Conservation (phyloP, 2,888 invertebrate species). For the Cinara cedri region DNA sequence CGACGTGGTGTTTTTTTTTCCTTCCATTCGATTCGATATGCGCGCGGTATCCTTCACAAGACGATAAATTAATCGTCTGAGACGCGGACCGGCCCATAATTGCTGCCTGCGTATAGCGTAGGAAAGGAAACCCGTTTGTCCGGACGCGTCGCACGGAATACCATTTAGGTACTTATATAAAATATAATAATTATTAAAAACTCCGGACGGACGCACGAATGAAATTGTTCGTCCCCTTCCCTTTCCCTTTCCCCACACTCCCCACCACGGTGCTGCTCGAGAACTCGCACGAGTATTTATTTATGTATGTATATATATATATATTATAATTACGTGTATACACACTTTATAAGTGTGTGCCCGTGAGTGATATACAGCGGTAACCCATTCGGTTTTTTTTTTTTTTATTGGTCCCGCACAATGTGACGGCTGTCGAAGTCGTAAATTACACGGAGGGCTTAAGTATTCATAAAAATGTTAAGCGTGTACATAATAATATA, state of each 20-base stretch:
- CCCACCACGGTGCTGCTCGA: no score
- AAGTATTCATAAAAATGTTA: conserved; percentile 49
- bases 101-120: no score
- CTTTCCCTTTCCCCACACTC: not conserved
- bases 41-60: not conserved
- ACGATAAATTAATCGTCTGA: conserved; percentile 36
- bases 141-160: conserved; percentile 15
- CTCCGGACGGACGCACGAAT: not conserved
- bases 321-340: no score
- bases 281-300: no score
- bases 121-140: conserved; percentile 48
- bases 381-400: conserved; percentile 20
- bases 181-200: not conserved
- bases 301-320: no score
- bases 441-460: conserved; percentile 27
- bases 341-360: not conserved
- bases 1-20: conserved; percentile 4
- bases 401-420: conserved; percentile 29
- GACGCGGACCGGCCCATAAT: not conserved
- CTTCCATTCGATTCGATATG: no score
- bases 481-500: not conserved
- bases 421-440: conserved; percentile 3
- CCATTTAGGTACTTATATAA: no score
- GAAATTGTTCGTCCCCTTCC: not conserved
- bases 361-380: not conserved